Conservation (phyloP, 2,797 vertebrate species). For the Neosilurus hyrtlii region DNA sequence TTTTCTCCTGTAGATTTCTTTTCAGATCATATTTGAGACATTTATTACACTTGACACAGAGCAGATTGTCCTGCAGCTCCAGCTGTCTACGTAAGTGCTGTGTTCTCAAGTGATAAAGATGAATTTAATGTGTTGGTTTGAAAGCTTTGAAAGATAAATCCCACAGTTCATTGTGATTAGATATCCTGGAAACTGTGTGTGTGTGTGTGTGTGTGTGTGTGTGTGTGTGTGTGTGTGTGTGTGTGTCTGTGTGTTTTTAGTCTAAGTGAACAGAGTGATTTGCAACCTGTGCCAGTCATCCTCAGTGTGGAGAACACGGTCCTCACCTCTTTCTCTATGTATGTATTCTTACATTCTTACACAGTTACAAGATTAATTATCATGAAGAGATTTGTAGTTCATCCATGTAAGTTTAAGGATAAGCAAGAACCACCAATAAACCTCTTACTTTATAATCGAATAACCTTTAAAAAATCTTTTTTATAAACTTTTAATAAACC, state of each 20-base stretch:
- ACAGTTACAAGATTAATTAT: neutral
- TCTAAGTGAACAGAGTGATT: slow-evolving; percentile 83
- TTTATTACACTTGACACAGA: slow-evolving; percentile 78
- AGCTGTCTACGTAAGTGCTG: slow-evolving; percentile 82
- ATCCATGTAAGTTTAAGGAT: no score
- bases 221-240: slow-evolving; percentile 23
- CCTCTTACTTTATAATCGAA: no score
- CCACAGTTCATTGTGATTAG: neutral
- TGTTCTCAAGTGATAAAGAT: neutral
- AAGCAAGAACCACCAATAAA: no score
- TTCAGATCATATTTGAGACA: slow-evolving; percentile 80
- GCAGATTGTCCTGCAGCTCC: slow-evolving; percentile 71
- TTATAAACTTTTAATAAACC: no score
- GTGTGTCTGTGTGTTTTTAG: slow-evolving; percentile 62
- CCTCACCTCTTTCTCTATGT: slow-evolving; percentile 77
- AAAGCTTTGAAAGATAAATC: neutral
- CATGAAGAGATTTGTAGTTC: no score
- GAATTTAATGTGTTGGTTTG: neutral
- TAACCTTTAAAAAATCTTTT: no score
- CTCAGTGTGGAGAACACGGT: slow-evolving; percentile 84
- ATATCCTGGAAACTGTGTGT: neutral
- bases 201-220: neutral
- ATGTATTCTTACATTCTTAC: slow-evolving; percentile 57
- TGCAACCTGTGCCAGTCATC: slow-evolving; percentile 69
- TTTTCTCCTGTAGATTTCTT: slow-evolving; percentile 68